Conservation (phyloP, 2,113 vertebrate genomes). For the Microtus pennsylvanicus region DNA sequence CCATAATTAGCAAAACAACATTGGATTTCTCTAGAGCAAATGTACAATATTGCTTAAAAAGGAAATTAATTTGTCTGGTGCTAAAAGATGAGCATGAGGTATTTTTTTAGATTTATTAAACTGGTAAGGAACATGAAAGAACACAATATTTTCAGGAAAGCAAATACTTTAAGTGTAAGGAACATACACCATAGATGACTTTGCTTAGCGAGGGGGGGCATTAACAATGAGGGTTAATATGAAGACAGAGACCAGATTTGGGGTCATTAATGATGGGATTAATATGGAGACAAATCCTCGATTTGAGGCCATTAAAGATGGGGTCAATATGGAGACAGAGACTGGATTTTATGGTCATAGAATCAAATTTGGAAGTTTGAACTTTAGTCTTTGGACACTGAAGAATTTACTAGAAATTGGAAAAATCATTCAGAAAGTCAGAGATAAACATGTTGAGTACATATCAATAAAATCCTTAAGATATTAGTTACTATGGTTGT, state of each 20-base stretch:
- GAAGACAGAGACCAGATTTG: neutral
- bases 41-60: neutral
- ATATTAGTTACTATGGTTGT: neutral
- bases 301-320: neutral
- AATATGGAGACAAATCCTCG: too few relatives aligned
- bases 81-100: neutral
- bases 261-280: too few relatives aligned
- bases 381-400: neutral
- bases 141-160: neutral
- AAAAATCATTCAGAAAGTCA: neutral
- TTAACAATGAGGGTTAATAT: neutral
- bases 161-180: neutral
- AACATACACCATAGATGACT: neutral
- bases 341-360: neutral
- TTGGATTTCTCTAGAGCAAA: neutral
- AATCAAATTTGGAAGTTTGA: conserved; percentile 7
- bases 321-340: neutral
- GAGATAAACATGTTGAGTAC: neutral
- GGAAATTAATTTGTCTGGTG: neutral
- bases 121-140: neutral
- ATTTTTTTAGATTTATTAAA: neutral
- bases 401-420: neutral
- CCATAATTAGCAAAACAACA: neutral
- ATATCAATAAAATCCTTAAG: neutral
- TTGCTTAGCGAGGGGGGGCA: neutral